These are phyloP conservation scores for Adelphocoris suturalis DNA, from an alignment of 2,888 invertebrate genomes.

Conservation along the genomic window DNA sequence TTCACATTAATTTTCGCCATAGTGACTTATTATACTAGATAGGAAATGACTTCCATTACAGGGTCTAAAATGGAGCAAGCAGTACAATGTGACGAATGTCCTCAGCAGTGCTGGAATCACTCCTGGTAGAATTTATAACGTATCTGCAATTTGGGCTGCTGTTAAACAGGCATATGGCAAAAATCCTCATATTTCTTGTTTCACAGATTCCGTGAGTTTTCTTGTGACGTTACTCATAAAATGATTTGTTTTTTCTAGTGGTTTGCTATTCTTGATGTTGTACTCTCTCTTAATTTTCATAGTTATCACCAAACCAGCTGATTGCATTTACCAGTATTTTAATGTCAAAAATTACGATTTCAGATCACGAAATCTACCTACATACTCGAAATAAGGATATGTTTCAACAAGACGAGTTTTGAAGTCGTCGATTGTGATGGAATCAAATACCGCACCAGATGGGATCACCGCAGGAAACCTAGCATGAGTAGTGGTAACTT, in stretches of 20 bases:
- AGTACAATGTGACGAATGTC: slow-evolving; percentile 83
- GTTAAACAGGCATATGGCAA: slow-evolving; percentile 81
- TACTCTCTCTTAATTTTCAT: too few species aligned
- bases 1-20: too few species aligned
- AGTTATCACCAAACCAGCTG: too few species aligned
- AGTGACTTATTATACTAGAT: too few species aligned
- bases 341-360: not conserved
- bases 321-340: too few species aligned
- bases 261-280: too few species aligned
- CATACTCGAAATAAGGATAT: slow-evolving; percentile 86
- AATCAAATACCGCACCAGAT: slow-evolving; percentile 59
- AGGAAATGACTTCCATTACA: slow-evolving; percentile 74
- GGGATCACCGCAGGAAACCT: slow-evolving; percentile 39
- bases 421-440: slow-evolving; percentile 85
- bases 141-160: slow-evolving; percentile 80
- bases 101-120: slow-evolving; percentile 81
- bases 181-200: slow-evolving; percentile 84
- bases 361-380: slow-evolving; percentile 80
- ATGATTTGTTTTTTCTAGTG: too few species aligned
- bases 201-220: slow-evolving; percentile 80
- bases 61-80: slow-evolving; percentile 83
- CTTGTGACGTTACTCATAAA: not conserved
- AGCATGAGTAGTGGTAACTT: slow-evolving; percentile 63
- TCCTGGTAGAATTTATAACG: slow-evolving; percentile 81
- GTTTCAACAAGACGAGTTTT: slow-evolving; percentile 84